A percentile compares a stretch with the other conserved stretches of the same genome.
Conservation (phyloP, 1,140 invertebrate species). For the Sitophilus oryzae region DNA sequence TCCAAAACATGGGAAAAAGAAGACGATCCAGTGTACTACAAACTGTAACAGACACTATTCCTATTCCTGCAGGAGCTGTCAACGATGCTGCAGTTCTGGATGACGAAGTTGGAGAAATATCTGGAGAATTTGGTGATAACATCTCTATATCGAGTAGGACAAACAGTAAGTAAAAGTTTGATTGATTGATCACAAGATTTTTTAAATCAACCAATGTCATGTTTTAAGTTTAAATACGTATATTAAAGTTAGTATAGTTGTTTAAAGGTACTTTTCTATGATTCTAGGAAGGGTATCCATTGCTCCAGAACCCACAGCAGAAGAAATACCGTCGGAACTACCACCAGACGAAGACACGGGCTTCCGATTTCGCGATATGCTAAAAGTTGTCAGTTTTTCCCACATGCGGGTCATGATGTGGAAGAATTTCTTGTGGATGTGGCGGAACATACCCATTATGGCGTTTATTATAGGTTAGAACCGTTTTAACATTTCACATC, state of each 20-base stretch:
- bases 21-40: constrained; percentile 70
- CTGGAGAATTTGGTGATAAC: constrained; percentile 79
- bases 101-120: constrained; percentile 65
- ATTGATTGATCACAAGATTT: constrained; percentile 1
- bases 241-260: neutral
- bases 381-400: constrained; percentile 59
- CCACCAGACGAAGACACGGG: constrained; percentile 55
- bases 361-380: constrained; percentile 50
- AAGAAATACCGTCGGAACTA: constrained; percentile 45
- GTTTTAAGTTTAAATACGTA: too few relatives aligned
- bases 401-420: constrained; percentile 80
- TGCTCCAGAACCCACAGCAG: constrained; percentile 30
- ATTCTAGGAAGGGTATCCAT: constrained; percentile 33
- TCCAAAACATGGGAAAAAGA: constrained; percentile 72
- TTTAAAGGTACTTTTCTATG: neutral
- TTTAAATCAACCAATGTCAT: too few relatives aligned
- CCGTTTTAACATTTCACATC: too few relatives aligned
- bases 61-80: constrained; percentile 48
- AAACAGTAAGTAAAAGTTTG: constrained; percentile 41
- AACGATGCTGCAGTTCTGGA: constrained; percentile 57
- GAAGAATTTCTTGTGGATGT: constrained; percentile 91
- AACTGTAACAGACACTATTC: constrained; percentile 61
- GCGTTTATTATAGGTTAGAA: constrained; percentile 70
- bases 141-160: constrained; percentile 66
- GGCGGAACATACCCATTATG: constrained; percentile 85